Base-by-base conservation (phyloP, 2,113 vertebrate species). In the human region DNA sequence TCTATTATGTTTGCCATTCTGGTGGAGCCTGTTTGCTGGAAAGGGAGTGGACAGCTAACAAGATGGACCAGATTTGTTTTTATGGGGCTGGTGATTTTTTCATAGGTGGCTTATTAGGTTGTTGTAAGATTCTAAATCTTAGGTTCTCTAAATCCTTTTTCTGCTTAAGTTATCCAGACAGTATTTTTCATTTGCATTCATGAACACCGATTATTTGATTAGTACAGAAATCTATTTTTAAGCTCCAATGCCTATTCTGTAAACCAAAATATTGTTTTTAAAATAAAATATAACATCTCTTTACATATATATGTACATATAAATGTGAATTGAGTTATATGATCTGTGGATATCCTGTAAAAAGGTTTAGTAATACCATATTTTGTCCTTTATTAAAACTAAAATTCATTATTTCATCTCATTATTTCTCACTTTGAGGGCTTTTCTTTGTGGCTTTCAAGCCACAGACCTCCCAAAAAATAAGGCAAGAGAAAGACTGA, bases 351-450 rank as follows among this genome's bases (percentile, higher is more conserved):
- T 84, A 55, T 45, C 17, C 40, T 93, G 35, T 18, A 55, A 57
- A 81, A 89, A 59, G 81, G 14, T 48, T 79, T 87, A 64, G 22
- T 55, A 94, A 70, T 66, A 55, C 17, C 72, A 4, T 61, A 89
- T 87, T 87, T 93, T 93, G 50, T 61, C 35, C 25, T 85, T 95
- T 66, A 16, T 18, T 85, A 78, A 90, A 73, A 89, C 48, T 59
- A 78, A 94, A 83, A 87, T 55, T 83, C 50, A 94, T 94, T 48
- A 79, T 81, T 88, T 85, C 38, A 52, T 97, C 8, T 92, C 45
- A 50, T 25, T 32, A 30, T 10, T 79, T 93, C 16, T 38, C 11
- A 64, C 75, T 85, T 55, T 38, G 43, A 50, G 38, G n/a, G 32
- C 11, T 64, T 64, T 64, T 64, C 23, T 64, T 2, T 64, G 61